Conservation (phyloP, 2,888 invertebrate species). For the Idaea straminata region DNA sequence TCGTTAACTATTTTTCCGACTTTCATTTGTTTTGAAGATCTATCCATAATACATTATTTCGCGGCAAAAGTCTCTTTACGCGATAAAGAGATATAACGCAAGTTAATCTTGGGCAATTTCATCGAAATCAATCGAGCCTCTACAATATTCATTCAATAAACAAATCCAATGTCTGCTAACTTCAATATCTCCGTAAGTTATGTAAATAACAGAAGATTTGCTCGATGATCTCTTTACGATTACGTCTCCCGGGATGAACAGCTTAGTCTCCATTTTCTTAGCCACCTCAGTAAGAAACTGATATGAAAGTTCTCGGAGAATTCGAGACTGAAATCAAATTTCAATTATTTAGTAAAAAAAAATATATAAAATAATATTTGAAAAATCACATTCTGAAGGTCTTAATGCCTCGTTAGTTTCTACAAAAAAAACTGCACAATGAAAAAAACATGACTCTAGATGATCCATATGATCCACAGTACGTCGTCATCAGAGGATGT, state of each 20-base stretch:
- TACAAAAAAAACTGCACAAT: neutral
- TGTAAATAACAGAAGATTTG: constrained; percentile 56
- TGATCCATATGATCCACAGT: too few relatives aligned
- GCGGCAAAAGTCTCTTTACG: too few relatives aligned
- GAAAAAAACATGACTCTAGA: neutral
- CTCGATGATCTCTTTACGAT: constrained; percentile 54
- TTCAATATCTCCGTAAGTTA: constrained; percentile 65
- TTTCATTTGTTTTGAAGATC: too few relatives aligned
- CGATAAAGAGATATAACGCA: neutral
- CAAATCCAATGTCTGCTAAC: constrained; percentile 30
- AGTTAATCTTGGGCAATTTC: neutral
- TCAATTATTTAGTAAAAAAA: too few relatives aligned
- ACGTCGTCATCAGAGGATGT: too few relatives aligned
- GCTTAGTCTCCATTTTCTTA: constrained; percentile 58
- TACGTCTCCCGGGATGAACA: constrained; percentile 64
- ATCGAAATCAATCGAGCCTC: neutral
- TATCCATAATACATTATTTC: too few relatives aligned
- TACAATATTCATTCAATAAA: too few relatives aligned
- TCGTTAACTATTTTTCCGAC: too few relatives aligned
- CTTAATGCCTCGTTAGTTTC: too few relatives aligned
- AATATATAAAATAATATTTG: too few relatives aligned
- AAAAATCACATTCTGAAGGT: too few relatives aligned
- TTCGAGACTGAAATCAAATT: constrained; percentile 42
- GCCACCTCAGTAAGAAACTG: constrained; percentile 59
- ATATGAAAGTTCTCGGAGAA: constrained; percentile 56